Conservation (phyloP, 2,888 invertebrate species). For the Furcula furcula region DNA sequence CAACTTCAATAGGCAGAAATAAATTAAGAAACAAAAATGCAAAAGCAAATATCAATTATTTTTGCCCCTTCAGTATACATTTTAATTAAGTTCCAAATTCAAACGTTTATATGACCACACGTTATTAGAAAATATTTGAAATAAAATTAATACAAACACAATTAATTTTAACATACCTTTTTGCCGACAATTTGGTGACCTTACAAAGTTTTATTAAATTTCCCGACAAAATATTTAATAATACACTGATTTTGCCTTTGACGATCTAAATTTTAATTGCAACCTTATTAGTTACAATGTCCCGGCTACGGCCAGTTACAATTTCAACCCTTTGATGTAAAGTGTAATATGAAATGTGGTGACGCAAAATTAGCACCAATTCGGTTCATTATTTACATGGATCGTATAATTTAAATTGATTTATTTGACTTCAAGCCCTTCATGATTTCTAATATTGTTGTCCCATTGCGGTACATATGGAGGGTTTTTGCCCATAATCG, state of each 20-base stretch:
- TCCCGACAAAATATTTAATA: conserved; percentile 35
- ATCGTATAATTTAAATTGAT: too few species aligned
- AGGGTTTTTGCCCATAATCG: too few species aligned
- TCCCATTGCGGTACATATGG: too few species aligned
- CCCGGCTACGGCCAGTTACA: not conserved
- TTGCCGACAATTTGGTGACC: conserved; percentile 19
- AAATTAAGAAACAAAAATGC: too few species aligned
- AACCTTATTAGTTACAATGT: not conserved
- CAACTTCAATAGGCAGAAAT: too few species aligned
- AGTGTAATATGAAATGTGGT: not conserved
- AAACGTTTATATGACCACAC: too few species aligned
- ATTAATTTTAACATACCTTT: conserved; percentile 31
- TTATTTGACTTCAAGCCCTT: too few species aligned
- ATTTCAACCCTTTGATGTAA: conserved; percentile 8
- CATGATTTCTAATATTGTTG: too few species aligned
- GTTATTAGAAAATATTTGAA: conserved; percentile 48
- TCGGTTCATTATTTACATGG: too few species aligned
- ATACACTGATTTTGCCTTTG: conserved; percentile 23
- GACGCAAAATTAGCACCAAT: not conserved
- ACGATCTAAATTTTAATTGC: conserved; percentile 22
- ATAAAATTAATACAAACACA: conserved; percentile 52
- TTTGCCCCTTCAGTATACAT: not conserved
- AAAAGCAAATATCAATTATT: too few species aligned
- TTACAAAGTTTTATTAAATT: conserved; percentile 31
- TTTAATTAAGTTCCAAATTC: too few species aligned